phyloP scores from a whole-genome alignment of 2,797 vertebrate genomes.

The Enteromius trimaculatus region DNA sequence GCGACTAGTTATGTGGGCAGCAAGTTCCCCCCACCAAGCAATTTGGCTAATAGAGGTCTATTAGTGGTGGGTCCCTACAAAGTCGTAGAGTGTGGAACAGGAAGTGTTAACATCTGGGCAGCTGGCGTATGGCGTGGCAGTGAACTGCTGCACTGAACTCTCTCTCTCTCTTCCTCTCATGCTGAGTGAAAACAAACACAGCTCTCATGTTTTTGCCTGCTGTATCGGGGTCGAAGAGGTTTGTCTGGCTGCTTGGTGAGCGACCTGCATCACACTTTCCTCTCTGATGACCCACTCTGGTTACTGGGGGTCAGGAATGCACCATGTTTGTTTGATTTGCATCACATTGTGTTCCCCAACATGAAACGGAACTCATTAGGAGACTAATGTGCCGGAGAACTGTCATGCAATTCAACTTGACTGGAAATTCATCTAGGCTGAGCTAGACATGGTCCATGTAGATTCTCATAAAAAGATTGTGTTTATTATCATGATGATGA shows the following conservation, averaged over 20 bases:
- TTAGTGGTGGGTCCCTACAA: constrained; percentile 41
- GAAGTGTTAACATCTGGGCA: constrained; percentile 63
- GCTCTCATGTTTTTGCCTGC: constrained; percentile 53
- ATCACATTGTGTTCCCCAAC: constrained; percentile 50
- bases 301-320: constrained; percentile 54
- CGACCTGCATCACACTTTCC: constrained; percentile 15
- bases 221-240: constrained; percentile 36
- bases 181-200: constrained; percentile 67
- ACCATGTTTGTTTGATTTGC: constrained; percentile 60
- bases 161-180: constrained; percentile 54
- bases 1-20: constrained; percentile 5
- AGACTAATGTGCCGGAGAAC: constrained; percentile 61
- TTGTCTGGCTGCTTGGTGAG: constrained; percentile 19
- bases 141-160: constrained; percentile 60
- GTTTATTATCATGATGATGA: constrained; percentile 29
- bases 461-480: constrained; percentile 31
- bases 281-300: constrained; percentile 49
- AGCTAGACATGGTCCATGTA: constrained; percentile 32
- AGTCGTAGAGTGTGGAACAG: constrained; percentile 47
- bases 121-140: constrained; percentile 59
- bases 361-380: constrained; percentile 51
- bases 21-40: constrained; percentile 35
- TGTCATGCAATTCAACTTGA: constrained; percentile 54
- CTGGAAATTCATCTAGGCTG: constrained; percentile 44
- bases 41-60: constrained; percentile 42